Conservation (phyloP, 2,797 vertebrate genomes). For the Euthynnus affinis region DNA sequence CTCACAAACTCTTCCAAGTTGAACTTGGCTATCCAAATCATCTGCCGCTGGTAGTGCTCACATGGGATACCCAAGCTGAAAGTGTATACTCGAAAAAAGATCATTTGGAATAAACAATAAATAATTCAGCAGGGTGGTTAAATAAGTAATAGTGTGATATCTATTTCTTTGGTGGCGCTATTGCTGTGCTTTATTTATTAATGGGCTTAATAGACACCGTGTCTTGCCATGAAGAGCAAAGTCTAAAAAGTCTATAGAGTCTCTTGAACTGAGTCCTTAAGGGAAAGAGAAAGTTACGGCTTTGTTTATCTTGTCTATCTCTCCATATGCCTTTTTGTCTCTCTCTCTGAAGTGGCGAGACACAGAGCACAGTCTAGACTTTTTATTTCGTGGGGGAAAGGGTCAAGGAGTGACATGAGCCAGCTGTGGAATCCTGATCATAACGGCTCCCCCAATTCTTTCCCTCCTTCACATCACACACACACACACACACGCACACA, state of each 20-base stretch:
- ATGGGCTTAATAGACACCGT: conserved; percentile 82
- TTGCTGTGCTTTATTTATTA: conserved; percentile 85
- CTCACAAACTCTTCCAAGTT: conserved; percentile 74
- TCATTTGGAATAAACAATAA: conserved; percentile 87
- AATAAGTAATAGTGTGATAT: conserved; percentile 87
- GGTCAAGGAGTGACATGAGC: conserved; percentile 84
- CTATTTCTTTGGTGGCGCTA: conserved; percentile 85
- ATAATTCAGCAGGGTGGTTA: conserved; percentile 82
- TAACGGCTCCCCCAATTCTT: conserved; percentile 56
- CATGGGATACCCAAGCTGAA: conserved; percentile 80
- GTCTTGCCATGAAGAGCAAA: conserved; percentile 74
- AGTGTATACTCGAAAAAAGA: conserved; percentile 80
- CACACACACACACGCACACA: conserved; percentile 33
- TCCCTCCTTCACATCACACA: conserved; percentile 58
- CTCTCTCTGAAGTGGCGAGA: conserved; percentile 64
- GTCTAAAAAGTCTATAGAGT: conserved; percentile 62
- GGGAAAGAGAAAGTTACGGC: conserved; percentile 74
- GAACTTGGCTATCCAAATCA: conserved; percentile 77
- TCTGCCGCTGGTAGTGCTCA: conserved; percentile 65
- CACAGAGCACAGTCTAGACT: conserved; percentile 75
- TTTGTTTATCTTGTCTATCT: conserved; percentile 66
- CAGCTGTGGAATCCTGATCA: conserved; percentile 84
- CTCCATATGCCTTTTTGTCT: conserved; percentile 49
- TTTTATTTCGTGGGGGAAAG: conserved; percentile 72
- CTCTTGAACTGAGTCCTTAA: conserved; percentile 70